phyloP scores from a whole-genome alignment of 2,888 invertebrate species.

The Bimastos eiseni region DNA sequence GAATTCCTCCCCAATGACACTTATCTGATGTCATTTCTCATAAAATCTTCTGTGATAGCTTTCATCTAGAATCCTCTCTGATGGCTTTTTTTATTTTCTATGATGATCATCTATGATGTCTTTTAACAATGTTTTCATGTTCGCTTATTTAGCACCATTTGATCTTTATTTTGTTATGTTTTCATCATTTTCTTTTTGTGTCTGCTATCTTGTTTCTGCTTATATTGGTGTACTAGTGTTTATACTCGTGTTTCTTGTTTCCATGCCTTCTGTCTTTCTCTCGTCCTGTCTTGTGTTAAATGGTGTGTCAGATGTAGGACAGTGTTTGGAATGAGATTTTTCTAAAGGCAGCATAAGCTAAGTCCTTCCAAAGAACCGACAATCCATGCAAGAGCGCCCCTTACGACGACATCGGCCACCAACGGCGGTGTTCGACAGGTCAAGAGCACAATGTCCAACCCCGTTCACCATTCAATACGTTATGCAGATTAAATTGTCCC shows the following conservation, averaged over 20 bases:
- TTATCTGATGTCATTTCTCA: too few species aligned
- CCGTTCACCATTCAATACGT: slow-evolving; percentile 9
- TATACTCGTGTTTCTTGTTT: background rate
- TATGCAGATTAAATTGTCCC: slow-evolving; percentile 13
- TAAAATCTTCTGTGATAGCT: too few species aligned
- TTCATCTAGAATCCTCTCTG: background rate
- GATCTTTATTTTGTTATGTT: background rate
- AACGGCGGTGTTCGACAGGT: background rate
- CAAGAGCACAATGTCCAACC: slow-evolving; percentile 15
- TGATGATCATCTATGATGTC: background rate
- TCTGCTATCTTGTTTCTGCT: background rate
- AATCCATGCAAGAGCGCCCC: background rate
- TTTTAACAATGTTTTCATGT: background rate
- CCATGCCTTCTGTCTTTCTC: background rate
- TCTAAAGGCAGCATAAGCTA: slow-evolving; percentile 18
- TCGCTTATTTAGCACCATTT: background rate
- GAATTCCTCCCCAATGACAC: too few species aligned
- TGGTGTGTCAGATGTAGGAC: background rate
- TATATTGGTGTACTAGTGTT: background rate
- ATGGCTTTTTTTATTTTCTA: background rate
- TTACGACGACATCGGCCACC: background rate
- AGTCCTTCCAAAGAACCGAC: background rate
- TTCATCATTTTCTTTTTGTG: background rate
- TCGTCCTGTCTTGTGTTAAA: background rate
- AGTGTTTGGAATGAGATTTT: background rate